Percentiles rank a stretch among this genome's conserved stretches.
Evolutionary conservation across 92 coral and sea anemone species (phyloP).

Genomic region (Siderastrea radians): DNA sequence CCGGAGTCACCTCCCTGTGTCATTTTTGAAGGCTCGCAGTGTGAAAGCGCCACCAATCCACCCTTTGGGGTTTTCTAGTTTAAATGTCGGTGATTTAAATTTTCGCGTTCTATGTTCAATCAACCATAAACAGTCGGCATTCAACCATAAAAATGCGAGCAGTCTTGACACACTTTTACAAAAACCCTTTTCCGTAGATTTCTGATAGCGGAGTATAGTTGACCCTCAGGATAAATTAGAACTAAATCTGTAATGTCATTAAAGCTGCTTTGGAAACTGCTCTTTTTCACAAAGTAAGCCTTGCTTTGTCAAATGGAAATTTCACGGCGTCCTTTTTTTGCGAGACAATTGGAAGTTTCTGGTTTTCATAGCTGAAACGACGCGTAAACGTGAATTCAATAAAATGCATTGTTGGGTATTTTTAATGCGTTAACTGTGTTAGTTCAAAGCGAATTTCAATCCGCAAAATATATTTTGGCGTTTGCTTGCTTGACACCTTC

Average conservation of each 20-base stretch:
- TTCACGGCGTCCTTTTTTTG: background rate
- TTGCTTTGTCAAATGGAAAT: slow-evolving; percentile 3
- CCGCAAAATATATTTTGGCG: background rate
- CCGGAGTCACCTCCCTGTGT: background rate
- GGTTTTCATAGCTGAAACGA: slow-evolving; percentile 14
- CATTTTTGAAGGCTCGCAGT: background rate
- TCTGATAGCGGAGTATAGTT: background rate
- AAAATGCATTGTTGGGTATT: background rate
- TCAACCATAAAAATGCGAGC: background rate
- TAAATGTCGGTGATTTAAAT: slow-evolving; percentile 4
- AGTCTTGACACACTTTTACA: background rate
- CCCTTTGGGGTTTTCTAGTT: slow-evolving; percentile 7
- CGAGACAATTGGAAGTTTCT: slow-evolving; percentile 34
- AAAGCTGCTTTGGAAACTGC: background rate
- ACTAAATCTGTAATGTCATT: background rate
- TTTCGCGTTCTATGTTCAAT: slow-evolving; percentile 9
- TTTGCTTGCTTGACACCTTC: no score
- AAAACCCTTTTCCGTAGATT: background rate
- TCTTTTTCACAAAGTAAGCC: background rate
- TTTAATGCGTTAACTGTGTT: background rate
- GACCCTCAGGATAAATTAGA: background rate
- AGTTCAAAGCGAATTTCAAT: background rate
- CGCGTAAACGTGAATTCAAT: background rate
- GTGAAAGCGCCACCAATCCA: background rate
- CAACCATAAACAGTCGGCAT: slow-evolving; percentile 49